Conservation (phyloP, 2,113 vertebrate genomes). For the Irena cyanogastra region DNA sequence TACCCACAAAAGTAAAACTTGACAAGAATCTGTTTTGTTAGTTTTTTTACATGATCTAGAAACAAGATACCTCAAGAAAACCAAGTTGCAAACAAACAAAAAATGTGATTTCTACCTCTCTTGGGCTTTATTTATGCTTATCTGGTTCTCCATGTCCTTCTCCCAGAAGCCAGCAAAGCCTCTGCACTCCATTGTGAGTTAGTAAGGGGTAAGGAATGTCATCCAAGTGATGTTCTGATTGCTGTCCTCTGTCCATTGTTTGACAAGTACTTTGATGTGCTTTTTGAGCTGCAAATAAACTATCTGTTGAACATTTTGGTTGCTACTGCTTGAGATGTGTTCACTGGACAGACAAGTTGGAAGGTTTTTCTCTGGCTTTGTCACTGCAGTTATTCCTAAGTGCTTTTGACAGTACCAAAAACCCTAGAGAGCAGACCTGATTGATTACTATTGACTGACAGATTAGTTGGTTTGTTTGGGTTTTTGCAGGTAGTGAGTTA, state of each 20-base stretch:
- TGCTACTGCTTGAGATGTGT: not conserved
- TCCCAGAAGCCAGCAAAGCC: not conserved
- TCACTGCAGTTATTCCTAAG: not conserved
- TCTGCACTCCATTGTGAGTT: not conserved
- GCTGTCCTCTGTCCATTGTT: not conserved
- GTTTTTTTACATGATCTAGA: not conserved
- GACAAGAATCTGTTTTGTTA: not conserved
- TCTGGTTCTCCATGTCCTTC: not conserved
- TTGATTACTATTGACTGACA: conserved; percentile 25
- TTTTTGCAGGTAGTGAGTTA: not conserved
- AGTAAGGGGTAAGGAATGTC: not conserved
- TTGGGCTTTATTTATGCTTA: not conserved
- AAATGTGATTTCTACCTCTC: not conserved
- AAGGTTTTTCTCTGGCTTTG: not conserved
- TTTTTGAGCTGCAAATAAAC: not conserved
- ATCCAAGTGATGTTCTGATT: not conserved
- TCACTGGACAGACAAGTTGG: not conserved
- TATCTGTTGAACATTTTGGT: not conserved
- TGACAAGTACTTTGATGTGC: not conserved
- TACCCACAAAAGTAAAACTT: not conserved
- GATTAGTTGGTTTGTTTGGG: not conserved
- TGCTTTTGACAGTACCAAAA: conserved; percentile 9
- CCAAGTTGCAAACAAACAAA: not conserved
- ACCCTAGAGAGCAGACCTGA: not conserved
- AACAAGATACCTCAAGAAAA: not conserved